Evolutionary conservation across 2,888 invertebrate genomes (phyloP).

Genomic region (Orthonychiurus folsomi): DNA sequence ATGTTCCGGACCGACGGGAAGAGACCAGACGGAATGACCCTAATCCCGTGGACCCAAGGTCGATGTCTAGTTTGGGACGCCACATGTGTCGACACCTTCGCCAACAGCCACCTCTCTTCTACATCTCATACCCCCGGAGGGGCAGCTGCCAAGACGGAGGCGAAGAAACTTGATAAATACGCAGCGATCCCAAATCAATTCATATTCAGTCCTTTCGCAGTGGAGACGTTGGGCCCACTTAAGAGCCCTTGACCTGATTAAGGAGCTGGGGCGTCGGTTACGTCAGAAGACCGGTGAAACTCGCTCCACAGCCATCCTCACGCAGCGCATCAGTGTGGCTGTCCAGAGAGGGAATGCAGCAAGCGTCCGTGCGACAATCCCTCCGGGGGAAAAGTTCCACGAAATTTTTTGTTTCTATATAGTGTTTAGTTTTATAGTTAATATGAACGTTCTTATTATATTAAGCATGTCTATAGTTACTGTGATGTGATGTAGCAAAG

Average conservation of each 20-base stretch:
- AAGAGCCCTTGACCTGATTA: neutral
- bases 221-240: conserved; percentile 7
- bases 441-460: too few species aligned
- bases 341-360: conserved; percentile 8
- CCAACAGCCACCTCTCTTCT: too few species aligned
- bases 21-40: conserved; percentile 14
- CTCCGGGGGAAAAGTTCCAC: too few species aligned
- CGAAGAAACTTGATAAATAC: conserved; percentile 5
- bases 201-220: conserved; percentile 5
- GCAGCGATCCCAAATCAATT: neutral
- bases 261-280: conserved; percentile 6
- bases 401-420: too few species aligned
- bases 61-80: too few species aligned
- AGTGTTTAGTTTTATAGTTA: too few species aligned
- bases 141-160: conserved; percentile 4
- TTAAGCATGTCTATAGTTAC: too few species aligned
- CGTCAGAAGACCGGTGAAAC: neutral
- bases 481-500: too few species aligned
- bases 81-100: too few species aligned
- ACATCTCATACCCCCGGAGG: too few species aligned
- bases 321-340: neutral
- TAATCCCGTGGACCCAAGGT: conserved; percentile 14
- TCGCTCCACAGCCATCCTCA: conserved; percentile 11
- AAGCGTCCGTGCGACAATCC: neutral
- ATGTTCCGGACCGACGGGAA: conserved; percentile 3